Conservation (phyloP, 1,140 invertebrate genomes). For the Pissodes strobi region DNA sequence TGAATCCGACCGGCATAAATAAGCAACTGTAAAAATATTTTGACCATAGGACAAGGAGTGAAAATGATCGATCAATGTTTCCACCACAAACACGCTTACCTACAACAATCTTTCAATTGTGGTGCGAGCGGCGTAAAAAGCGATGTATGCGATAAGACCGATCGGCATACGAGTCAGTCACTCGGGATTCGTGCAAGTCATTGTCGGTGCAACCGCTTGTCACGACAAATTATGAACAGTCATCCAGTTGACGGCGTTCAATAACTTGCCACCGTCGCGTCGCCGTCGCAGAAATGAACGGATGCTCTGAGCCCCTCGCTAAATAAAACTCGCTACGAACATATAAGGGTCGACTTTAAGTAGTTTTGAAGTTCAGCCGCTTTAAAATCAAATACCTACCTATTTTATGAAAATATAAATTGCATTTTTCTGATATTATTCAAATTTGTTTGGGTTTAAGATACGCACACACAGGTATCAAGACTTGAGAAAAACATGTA, state of each 20-base stretch:
- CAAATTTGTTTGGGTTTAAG: too few relatives aligned
- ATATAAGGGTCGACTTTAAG: too few relatives aligned
- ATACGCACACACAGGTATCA: too few relatives aligned
- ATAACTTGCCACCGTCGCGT: conserved; percentile 27
- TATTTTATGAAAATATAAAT: too few relatives aligned
- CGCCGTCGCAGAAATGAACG: conserved; percentile 12
- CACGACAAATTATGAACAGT: conserved; percentile 38
- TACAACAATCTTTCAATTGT: conserved; percentile 34
- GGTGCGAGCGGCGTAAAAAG: conserved; percentile 27
- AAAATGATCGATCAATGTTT: conserved; percentile 34
- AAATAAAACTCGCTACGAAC: too few relatives aligned
- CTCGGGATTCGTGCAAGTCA: conserved; percentile 36
- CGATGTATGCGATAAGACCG: conserved; percentile 37
- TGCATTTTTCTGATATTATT: too few relatives aligned
- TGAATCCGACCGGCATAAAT: too few relatives aligned
- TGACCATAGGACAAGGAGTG: conserved; percentile 4
- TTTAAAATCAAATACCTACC: too few relatives aligned
- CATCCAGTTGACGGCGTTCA: conserved; percentile 30
- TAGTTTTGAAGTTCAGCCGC: too few relatives aligned
- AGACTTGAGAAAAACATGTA: too few relatives aligned
- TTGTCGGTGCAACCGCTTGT: conserved; percentile 35
- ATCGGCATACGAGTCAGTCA: conserved; percentile 36
- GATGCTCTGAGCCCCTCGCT: conserved; percentile 9
- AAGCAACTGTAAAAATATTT: too few relatives aligned
- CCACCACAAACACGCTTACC: conserved; percentile 28